Conservation (phyloP, 2,113 vertebrate genomes). For the Cynopterus brachyotis region DNA sequence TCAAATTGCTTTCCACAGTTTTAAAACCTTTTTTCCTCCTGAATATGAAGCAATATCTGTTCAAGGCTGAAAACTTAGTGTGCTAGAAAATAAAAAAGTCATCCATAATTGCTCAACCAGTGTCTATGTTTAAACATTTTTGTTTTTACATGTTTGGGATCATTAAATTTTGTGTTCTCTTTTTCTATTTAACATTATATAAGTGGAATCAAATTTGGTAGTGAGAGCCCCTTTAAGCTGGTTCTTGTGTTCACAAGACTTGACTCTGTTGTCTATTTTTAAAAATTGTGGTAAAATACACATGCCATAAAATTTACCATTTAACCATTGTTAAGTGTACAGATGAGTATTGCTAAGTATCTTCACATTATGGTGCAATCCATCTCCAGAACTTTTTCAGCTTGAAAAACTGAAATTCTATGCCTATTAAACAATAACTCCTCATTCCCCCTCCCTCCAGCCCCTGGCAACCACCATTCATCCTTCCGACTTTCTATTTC, state of each 20-base stretch:
- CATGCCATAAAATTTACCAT: background rate
- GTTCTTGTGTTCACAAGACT: background rate
- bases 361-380: background rate
- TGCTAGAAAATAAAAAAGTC: background rate
- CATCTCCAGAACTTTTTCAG: background rate
- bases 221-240: background rate
- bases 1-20: background rate
- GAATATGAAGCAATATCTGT: background rate
- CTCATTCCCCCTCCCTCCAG: background rate
- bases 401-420: background rate
- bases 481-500: background rate
- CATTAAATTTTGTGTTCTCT: background rate
- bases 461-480: background rate
- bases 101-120: background rate
- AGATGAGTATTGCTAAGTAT: background rate
- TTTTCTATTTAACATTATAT: background rate
- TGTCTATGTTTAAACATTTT: background rate
- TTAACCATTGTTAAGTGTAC: background rate
- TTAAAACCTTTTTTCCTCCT: background rate
- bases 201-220: background rate
- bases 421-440: background rate
- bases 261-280: background rate
- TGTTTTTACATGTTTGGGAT: background rate
- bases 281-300: background rate
- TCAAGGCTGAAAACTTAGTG: background rate